Conservation (phyloP, 2,888 invertebrate species). For the Pollenia amentaria region DNA sequence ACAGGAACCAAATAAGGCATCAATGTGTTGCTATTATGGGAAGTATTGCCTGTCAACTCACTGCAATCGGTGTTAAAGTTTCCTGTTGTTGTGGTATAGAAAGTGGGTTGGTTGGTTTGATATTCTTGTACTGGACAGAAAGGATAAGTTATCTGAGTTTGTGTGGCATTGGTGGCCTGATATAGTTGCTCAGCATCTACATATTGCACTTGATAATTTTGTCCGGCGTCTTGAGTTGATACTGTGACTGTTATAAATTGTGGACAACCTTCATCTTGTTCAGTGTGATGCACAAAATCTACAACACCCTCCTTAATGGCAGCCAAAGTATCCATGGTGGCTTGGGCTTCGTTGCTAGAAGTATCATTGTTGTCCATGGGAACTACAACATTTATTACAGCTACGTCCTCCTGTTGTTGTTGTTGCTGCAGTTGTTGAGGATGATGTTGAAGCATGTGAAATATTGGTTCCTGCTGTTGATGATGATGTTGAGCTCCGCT, state of each 20-base stretch:
- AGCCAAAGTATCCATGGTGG: constrained; percentile 64
- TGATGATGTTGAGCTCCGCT: constrained; percentile 44
- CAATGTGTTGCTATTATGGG: constrained; percentile 82
- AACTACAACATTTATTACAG: constrained; percentile 70
- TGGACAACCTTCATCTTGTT: constrained; percentile 77
- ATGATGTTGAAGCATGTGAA: constrained; percentile 79
- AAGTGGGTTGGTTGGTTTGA: constrained; percentile 86
- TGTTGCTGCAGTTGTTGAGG: constrained; percentile 77
- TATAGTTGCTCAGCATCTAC: constrained; percentile 88
- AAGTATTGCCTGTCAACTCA: constrained; percentile 81
- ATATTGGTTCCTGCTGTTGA: constrained; percentile 48
- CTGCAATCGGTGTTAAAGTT: constrained; percentile 64
- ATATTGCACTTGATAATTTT: constrained; percentile 90
- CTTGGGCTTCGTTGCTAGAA: constrained; percentile 66
- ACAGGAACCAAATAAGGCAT: constrained; percentile 89
- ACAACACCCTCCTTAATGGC: constrained; percentile 66
- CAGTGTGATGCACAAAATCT: constrained; percentile 66
- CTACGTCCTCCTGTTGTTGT: constrained; percentile 65
- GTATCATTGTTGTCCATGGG: constrained; percentile 67
- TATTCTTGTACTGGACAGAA: constrained; percentile 91
- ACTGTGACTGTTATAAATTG: constrained; percentile 78
- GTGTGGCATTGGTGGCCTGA: constrained; percentile 87
- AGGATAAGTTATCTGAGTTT: constrained; percentile 89
- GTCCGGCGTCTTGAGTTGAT: constrained; percentile 83
- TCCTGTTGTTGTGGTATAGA: constrained; percentile 86